Percentiles rank a stretch among this genome's conserved stretches.
Conservation (phyloP, 1,140 invertebrate genomes). For the Drosophila mojavensis region DNA sequence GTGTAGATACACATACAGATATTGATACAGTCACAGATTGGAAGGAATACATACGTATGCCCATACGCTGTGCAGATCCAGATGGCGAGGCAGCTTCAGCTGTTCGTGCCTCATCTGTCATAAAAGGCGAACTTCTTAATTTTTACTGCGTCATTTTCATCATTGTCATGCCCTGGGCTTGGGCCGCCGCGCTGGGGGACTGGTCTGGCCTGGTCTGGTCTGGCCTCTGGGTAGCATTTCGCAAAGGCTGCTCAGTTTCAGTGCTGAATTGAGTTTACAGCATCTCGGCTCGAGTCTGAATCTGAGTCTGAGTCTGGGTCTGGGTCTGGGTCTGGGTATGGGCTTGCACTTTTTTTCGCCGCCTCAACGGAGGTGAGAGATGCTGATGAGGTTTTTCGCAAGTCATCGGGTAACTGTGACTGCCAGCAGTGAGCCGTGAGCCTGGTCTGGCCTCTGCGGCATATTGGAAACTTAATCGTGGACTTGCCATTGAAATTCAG, state of each 20-base stretch:
- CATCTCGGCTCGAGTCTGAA: constrained; percentile 51
- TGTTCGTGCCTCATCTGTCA: constrained; percentile 83
- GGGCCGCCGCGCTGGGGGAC: constrained; percentile 1
- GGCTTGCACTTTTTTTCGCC: constrained; percentile 65
- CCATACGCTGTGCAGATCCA: constrained; percentile 26
- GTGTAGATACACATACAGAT: constrained; percentile 13
- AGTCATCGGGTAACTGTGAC: constrained; percentile 82
- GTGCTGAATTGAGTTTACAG: constrained; percentile 52
- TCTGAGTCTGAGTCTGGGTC: constrained; percentile 44
- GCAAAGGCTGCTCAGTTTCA: constrained; percentile 58
- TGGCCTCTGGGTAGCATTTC: constrained; percentile 45
- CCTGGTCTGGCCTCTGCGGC: constrained; percentile 32
- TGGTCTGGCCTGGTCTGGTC: neutral
- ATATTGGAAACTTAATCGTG: constrained; percentile 76
- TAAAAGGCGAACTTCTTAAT: constrained; percentile 83
- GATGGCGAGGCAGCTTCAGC: constrained; percentile 49
- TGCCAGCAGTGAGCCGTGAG: constrained; percentile 37
- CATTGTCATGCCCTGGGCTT: constrained; percentile 76
- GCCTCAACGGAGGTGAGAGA: constrained; percentile 31
- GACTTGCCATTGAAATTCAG: constrained; percentile 84
- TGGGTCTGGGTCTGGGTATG: constrained; percentile 49
- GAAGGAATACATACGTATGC: neutral
- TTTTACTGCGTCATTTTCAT: constrained; percentile 83
- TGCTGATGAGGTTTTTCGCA: constrained; percentile 74
- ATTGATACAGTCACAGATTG: constrained; percentile 14